Percentiles rank a stretch among this genome's conserved stretches.
phyloP scores from a whole-genome alignment of 2,888 invertebrate species.

The Dysmachus trigonus region DNA sequence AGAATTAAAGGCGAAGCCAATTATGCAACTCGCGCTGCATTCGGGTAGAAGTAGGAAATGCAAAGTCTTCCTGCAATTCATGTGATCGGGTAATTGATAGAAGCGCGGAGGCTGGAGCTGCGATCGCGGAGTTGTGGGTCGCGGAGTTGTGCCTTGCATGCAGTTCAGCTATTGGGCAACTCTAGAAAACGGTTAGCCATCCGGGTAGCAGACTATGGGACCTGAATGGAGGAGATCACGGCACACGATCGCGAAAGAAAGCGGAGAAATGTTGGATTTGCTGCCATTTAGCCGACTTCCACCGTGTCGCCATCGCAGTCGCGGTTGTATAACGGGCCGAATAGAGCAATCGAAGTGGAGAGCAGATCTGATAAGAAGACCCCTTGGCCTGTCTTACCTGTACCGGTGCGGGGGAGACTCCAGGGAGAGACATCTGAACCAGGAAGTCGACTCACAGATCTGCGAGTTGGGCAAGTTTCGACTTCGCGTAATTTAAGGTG shows the following conservation, averaged over 20 bases:
- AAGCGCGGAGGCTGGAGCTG: neutral
- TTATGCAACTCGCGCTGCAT: neutral
- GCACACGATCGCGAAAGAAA: slow-evolving; percentile 5
- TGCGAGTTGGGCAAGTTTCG: neutral
- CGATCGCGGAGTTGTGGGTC: neutral
- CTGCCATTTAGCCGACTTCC: slow-evolving; percentile 1
- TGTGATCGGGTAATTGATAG: slow-evolving; percentile 27
- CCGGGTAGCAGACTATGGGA: neutral
- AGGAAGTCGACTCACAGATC: neutral
- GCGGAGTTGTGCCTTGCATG: neutral
- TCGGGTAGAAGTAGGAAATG: slow-evolving; percentile 14
- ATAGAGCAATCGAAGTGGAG: neutral
- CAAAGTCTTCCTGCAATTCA: slow-evolving; percentile 27
- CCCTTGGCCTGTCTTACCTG: neutral
- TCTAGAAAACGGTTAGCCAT: neutral
- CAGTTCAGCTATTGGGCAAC: neutral
- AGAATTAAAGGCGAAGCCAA: slow-evolving; percentile 3
- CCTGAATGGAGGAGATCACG: neutral
- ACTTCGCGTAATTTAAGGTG: neutral
- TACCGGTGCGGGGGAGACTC: neutral
- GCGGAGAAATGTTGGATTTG: slow-evolving; percentile 17
- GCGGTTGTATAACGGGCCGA: slow-evolving; percentile 4
- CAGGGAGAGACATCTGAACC: slow-evolving; percentile 6
- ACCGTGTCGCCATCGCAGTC: neutral
- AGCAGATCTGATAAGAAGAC: slow-evolving; percentile 21